Conservation (phyloP, 2,888 invertebrate genomes). For the Sipha maydis region DNA sequence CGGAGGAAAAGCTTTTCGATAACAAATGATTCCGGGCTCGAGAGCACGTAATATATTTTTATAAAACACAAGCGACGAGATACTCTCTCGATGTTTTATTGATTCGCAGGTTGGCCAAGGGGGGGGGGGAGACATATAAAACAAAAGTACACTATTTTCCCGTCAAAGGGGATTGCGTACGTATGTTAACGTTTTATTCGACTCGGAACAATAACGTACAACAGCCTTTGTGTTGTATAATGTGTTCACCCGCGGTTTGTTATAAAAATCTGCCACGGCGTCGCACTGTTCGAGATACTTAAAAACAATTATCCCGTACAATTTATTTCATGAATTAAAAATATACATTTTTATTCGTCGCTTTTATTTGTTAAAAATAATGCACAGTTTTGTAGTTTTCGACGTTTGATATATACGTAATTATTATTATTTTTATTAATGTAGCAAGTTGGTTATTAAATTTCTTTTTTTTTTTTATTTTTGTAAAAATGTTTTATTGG, state of each 20-base stretch:
- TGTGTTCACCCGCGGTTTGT: neutral
- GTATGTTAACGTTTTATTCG: neutral
- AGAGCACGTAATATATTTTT: neutral
- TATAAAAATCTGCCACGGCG: neutral
- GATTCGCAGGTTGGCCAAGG: neutral
- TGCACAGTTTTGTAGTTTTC: no score
- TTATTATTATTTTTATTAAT: neutral
- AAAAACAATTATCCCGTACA: neutral
- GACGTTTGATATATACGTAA: neutral
- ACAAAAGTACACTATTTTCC: neutral
- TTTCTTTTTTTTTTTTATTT: neutral
- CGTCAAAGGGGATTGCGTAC: neutral
- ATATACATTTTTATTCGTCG: no score
- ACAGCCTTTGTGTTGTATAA: neutral
- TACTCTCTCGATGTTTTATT: neutral
- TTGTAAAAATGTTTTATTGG: neutral
- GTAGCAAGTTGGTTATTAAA: no score
- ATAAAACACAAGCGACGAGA: constrained; percentile 30
- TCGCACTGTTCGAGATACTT: neutral
- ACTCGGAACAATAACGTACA: neutral
- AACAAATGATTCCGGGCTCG: constrained; percentile 32
- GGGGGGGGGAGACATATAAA: no score
- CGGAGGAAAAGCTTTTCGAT: constrained; percentile 29
- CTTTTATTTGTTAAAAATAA: neutral
- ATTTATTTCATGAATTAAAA: neutral